Percentiles rank a stretch among this genome's conserved stretches.
Evolutionary conservation across 2,888 invertebrate species (phyloP).

Genomic region (Eumacrocentrus americanus): DNA sequence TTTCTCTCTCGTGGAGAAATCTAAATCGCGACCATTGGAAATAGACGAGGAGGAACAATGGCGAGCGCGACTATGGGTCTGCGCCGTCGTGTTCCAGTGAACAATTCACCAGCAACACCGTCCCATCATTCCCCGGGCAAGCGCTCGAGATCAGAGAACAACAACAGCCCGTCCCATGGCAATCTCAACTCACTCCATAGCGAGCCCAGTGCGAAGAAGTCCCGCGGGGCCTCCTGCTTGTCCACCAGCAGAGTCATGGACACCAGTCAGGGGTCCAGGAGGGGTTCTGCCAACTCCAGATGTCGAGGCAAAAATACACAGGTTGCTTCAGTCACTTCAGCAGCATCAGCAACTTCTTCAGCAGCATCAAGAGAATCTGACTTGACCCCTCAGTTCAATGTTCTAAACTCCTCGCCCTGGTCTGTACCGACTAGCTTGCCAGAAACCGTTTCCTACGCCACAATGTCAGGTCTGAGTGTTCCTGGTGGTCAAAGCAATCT

Average conservation of each 20-base stretch:
- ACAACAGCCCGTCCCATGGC: conserved; percentile 60
- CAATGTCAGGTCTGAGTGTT: conserved; percentile 51
- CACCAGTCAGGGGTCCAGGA: conserved; percentile 25
- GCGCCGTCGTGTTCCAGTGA: conserved; percentile 57
- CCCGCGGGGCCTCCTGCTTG: conserved; percentile 46
- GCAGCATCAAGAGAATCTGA: conserved; percentile 23
- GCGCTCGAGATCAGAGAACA: conserved; percentile 58
- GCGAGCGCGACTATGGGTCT: conserved; percentile 60
- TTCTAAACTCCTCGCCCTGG: conserved; percentile 45
- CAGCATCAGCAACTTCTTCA: conserved; percentile 14
- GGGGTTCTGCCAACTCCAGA: conserved; percentile 31
- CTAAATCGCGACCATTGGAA: background rate
- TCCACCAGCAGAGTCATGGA: conserved; percentile 24
- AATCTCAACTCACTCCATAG: conserved; percentile 55
- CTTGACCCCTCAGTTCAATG: conserved; percentile 34
- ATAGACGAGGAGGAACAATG: conserved; percentile 43
- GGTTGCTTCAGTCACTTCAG: conserved; percentile 16
- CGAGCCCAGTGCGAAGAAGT: conserved; percentile 56
- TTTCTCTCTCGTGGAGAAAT: too few species aligned
- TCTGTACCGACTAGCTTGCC: conserved; percentile 47
- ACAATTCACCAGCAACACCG: conserved; percentile 49
- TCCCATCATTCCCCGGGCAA: conserved; percentile 51
- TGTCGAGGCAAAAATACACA: conserved; percentile 34
- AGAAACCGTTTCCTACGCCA: conserved; percentile 48
- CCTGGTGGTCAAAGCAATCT: conserved; percentile 46